Conservation (phyloP, 2,797 vertebrate genomes). For the Crenuchus spilurus region DNA sequence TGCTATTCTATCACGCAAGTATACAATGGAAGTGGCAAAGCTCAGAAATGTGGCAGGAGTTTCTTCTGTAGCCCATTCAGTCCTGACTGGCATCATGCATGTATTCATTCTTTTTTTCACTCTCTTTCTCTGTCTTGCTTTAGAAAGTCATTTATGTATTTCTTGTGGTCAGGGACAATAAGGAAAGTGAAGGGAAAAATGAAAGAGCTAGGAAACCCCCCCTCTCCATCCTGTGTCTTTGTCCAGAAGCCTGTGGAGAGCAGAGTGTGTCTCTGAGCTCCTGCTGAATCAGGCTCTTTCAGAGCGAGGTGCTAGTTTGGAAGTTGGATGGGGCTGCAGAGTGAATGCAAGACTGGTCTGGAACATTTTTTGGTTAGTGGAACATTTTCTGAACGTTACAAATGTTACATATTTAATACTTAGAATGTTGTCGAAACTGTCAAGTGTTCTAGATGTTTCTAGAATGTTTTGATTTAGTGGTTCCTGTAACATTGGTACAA, state of each 20-base stretch:
- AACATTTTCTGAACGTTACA: too few species aligned
- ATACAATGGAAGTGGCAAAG: not conserved
- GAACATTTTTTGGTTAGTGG: too few species aligned
- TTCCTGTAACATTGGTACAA: too few species aligned
- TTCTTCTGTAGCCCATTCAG: not conserved
- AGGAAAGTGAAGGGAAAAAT: not conserved
- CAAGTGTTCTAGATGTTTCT: too few species aligned
- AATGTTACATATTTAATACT: too few species aligned
- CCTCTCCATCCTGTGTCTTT: not conserved
- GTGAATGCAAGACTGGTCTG: too few species aligned
- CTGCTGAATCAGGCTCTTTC: constrained; percentile 9
- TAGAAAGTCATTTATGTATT: not conserved
- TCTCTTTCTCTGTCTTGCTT: not conserved
- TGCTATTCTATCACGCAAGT: not conserved
- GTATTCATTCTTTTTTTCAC: not conserved
- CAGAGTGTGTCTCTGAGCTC: constrained; percentile 5
- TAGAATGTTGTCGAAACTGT: too few species aligned
- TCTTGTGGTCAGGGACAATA: not conserved
- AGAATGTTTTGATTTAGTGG: too few species aligned
- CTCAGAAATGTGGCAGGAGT: not conserved
- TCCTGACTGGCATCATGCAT: not conserved
- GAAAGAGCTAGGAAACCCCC: not conserved
- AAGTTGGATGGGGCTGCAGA: constrained; percentile 17
- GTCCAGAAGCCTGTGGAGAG: constrained; percentile 17
- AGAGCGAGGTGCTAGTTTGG: constrained; percentile 14